A percentile compares a stretch with the other conserved stretches of the same genome.
Conservation (phyloP, 2,797 vertebrate species). For the Artibeus lituratus region DNA sequence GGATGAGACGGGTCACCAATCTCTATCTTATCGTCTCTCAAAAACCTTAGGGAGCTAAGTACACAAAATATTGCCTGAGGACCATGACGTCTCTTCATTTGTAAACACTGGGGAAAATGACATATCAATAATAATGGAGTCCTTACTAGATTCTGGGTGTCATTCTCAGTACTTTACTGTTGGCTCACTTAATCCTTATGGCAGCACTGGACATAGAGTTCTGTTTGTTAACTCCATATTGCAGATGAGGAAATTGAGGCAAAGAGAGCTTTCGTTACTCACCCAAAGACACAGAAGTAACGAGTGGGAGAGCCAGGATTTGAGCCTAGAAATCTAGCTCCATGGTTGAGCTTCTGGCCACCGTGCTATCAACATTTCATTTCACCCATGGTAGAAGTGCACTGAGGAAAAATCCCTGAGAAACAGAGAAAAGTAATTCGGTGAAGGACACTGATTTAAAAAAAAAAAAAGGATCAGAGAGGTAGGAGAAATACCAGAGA, state of each 20-base stretch:
- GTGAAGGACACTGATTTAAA: not conserved
- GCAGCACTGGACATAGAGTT: not conserved
- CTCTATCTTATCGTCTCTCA: not conserved
- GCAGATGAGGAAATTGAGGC: not conserved
- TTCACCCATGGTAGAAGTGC: not conserved
- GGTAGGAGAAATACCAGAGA: not conserved
- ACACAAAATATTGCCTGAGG: not conserved
- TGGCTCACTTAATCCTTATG: not conserved
- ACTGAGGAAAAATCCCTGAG: not conserved
- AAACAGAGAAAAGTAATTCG: not conserved
- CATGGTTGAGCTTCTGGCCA: not conserved
- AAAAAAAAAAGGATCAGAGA: not conserved
- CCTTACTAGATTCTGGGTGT: not conserved
- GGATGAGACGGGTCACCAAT: not conserved
- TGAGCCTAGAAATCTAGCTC: not conserved
- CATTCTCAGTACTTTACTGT: not conserved
- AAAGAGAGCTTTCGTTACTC: not conserved
- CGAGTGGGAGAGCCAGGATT: not conserved
- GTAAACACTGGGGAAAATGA: not conserved
- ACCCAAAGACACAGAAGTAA: not conserved
- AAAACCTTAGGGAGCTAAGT: not conserved
- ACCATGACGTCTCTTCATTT: not conserved
- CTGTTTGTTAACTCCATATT: not conserved
- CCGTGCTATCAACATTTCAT: not conserved
- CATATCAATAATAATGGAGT: not conserved